These are phyloP conservation scores for Procapra przewalskii DNA, from an alignment of 2,113 vertebrate genomes.

Conservation along the genomic window DNA sequence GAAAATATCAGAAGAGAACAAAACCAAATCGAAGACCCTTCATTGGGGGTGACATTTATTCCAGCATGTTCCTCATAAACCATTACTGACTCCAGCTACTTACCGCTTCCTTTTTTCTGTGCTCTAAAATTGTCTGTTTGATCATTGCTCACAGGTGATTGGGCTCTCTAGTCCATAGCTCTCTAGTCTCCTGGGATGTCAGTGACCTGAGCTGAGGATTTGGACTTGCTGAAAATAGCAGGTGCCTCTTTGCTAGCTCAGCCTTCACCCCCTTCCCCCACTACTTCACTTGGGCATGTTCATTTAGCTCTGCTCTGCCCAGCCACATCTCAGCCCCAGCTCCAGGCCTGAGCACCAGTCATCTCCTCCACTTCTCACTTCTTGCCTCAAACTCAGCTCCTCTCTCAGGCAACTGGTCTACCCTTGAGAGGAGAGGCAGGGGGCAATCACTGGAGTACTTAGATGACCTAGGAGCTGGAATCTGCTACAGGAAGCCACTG, in stretches of 20 bases:
- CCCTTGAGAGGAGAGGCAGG: not conserved
- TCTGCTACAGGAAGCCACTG: not conserved
- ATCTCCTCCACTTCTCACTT: not conserved
- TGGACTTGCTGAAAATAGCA: conserved; percentile 40
- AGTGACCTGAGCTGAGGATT: not conserved
- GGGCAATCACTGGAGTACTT: not conserved
- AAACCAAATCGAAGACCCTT: not conserved
- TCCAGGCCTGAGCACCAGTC: not conserved
- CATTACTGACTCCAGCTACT: not conserved
- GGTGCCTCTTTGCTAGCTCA: not conserved
- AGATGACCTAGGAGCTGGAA: not conserved
- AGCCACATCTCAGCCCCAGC: not conserved
- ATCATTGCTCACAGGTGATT: conserved; percentile 20
- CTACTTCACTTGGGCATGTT: not conserved
- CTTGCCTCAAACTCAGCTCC: not conserved
- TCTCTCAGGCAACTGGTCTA: not conserved
- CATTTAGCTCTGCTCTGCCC: not conserved
- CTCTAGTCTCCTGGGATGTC: not conserved
- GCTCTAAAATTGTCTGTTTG: conserved; percentile 9
- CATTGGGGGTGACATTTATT: conserved; percentile 30
- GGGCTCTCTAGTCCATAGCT: not conserved
- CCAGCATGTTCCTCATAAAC: not conserved
- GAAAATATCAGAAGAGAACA: conserved; percentile 37
- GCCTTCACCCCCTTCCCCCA: not conserved
- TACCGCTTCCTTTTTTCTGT: conserved; percentile 27